A percentile compares a stretch with the other conserved stretches of the same genome.
phyloP scores from a whole-genome alignment of 2,888 invertebrate genomes.

The Pardosa pseudoannulata region DNA sequence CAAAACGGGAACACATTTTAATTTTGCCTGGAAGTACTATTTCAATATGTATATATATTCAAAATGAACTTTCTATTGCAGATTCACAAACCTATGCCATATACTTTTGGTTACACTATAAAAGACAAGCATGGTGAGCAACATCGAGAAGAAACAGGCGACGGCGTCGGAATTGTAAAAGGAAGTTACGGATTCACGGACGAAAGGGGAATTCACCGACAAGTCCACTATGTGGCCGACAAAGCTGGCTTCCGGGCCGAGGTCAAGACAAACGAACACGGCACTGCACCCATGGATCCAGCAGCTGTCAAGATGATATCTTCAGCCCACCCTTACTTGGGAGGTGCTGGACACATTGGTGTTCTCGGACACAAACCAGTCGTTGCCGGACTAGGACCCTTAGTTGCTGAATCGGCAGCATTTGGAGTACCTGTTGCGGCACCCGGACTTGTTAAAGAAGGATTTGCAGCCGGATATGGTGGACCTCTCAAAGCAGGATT shows the following conservation, averaged over 20 bases:
- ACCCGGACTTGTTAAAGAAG: neutral
- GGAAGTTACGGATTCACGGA: constrained; percentile 49
- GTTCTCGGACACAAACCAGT: neutral
- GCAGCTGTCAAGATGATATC: constrained; percentile 21
- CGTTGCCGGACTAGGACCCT: neutral
- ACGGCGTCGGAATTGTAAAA: constrained; percentile 23
- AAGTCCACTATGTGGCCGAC: constrained; percentile 41
- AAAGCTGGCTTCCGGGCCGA: constrained; percentile 36
- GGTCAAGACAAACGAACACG: constrained; percentile 42
- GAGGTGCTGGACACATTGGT: constrained; percentile 32
- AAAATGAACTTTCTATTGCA: too few relatives aligned
- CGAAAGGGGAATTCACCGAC: constrained; percentile 14
- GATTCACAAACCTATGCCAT: neutral
- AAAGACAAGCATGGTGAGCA: constrained; percentile 26
- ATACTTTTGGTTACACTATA: constrained; percentile 30
- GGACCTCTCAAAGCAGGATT: constrained; percentile 11
- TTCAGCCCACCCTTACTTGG: constrained; percentile 3
- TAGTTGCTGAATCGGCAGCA: too few relatives aligned
- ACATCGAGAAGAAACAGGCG: constrained; percentile 24
- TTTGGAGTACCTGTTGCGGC: too few relatives aligned
- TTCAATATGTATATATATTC: too few relatives aligned
- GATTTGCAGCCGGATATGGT: neutral
- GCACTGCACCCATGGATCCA: constrained; percentile 6
- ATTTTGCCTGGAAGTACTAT: too few relatives aligned
- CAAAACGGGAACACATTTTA: too few relatives aligned